Evolutionary conservation across 1,140 invertebrate genomes (phyloP).

Genomic region (Planococcus citri): DNA sequence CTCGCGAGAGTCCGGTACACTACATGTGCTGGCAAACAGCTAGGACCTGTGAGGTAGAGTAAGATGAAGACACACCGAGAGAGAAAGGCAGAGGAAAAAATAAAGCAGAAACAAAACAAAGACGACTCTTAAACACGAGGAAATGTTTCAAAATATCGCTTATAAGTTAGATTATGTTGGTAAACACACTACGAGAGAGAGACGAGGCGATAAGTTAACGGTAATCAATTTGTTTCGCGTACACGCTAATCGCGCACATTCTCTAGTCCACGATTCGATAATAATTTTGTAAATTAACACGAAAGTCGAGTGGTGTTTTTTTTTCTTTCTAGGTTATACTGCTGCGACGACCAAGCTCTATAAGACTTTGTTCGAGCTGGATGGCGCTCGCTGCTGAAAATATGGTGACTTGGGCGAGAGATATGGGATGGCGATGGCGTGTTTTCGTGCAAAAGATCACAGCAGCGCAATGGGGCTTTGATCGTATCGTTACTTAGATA

Average conservation of each 20-base stretch:
- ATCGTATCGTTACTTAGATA: background rate
- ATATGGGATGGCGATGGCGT: background rate
- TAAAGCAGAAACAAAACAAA: background rate
- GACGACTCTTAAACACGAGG: background rate
- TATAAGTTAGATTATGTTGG: background rate
- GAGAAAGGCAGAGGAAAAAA: too few species aligned
- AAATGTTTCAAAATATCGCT: background rate
- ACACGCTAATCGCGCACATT: background rate
- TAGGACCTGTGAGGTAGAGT: too few species aligned
- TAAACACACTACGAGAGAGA: too few species aligned
- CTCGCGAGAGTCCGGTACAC: too few species aligned
- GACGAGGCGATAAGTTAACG: background rate
- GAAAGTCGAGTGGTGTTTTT: too few species aligned
- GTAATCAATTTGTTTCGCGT: slow-evolving; percentile 2
- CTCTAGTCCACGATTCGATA: background rate
- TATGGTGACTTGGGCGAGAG: too few species aligned
- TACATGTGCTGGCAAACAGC: too few species aligned
- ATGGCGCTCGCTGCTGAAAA: too few species aligned
- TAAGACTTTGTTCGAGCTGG: background rate
- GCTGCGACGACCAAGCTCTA: too few species aligned
- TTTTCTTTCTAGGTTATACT: slow-evolving; percentile 1
- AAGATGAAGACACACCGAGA: too few species aligned
- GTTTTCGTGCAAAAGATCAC: background rate
- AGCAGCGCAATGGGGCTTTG: background rate
- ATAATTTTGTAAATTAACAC: slow-evolving; percentile 8